A percentile compares a stretch with the other conserved stretches of the same genome.
phyloP scores from a whole-genome alignment of 2,888 invertebrate genomes.

The Synanthedon andrenaeformis region DNA sequence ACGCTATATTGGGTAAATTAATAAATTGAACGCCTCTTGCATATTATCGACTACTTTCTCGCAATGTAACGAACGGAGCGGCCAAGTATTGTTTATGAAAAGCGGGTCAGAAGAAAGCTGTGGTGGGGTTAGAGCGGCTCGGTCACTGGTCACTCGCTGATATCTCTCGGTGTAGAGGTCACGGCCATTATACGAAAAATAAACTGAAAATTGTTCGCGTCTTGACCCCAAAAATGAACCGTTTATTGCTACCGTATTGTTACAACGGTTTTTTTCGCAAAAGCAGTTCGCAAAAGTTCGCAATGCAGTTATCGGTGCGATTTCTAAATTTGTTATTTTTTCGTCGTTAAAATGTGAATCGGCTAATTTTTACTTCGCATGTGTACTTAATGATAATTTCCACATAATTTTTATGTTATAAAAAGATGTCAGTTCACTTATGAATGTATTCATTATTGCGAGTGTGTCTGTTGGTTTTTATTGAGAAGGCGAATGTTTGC shows the following conservation, averaged over 20 bases:
- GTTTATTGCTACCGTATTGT: slow-evolving; percentile 21
- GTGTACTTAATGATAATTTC: slow-evolving; percentile 7
- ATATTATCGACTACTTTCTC: slow-evolving; percentile 62
- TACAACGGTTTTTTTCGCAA: slow-evolving; percentile 42
- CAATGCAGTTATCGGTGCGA: slow-evolving; percentile 36
- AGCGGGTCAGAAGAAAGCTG: slow-evolving; percentile 69
- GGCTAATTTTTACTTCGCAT: neutral
- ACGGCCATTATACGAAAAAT: slow-evolving; percentile 50
- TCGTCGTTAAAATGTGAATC: slow-evolving; percentile 2
- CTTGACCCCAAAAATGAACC: slow-evolving; percentile 17
- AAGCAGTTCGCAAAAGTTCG: too few species aligned
- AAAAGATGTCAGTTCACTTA: slow-evolving; percentile 7
- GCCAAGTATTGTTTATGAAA: slow-evolving; percentile 66
- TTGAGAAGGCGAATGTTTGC: slow-evolving; percentile 1
- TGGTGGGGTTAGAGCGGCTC: slow-evolving; percentile 34
- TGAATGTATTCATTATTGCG: slow-evolving; percentile 8
- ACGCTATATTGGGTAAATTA: slow-evolving; percentile 21
- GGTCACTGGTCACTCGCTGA: slow-evolving; percentile 46
- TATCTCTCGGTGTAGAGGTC: slow-evolving; percentile 63
- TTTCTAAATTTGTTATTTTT: slow-evolving; percentile 41
- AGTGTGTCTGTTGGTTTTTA: slow-evolving; percentile 9
- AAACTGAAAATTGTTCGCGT: slow-evolving; percentile 26
- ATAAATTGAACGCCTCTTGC: slow-evolving; percentile 30
- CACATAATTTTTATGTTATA: slow-evolving; percentile 19
- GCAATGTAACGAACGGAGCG: slow-evolving; percentile 36